Evolutionary conservation across 2,113 vertebrate genomes (phyloP).

Genomic region (Zosterops pallidus): DNA sequence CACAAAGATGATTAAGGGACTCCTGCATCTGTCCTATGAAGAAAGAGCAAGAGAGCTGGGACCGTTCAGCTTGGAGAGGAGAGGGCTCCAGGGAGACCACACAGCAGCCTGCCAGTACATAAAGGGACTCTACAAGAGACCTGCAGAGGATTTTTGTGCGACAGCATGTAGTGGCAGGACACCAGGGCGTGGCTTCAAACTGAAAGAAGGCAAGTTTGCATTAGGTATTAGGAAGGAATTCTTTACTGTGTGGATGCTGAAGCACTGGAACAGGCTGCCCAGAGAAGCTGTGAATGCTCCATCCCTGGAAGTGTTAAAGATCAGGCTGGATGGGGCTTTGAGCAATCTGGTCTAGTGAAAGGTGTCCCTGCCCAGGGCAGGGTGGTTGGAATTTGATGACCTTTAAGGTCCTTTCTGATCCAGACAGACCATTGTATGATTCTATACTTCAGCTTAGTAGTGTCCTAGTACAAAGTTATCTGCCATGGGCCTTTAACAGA

Average conservation of each 20-base stretch:
- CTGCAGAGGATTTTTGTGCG: neutral
- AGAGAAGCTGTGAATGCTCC: neutral
- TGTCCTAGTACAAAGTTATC: neutral
- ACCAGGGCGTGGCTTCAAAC: neutral
- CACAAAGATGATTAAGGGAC: neutral
- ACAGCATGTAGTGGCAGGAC: fast-evolving
- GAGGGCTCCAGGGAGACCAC: neutral
- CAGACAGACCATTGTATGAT: neutral
- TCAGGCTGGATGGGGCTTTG: neutral
- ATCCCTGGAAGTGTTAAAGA: neutral
- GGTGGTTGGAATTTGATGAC: neutral
- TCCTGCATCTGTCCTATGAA: neutral
- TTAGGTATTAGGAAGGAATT: neutral
- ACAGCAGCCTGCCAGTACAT: fast-evolving
- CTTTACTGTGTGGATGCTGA: neutral
- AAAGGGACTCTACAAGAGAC: neutral
- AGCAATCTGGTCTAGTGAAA: neutral
- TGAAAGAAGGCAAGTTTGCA: neutral
- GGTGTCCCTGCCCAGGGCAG: fast-evolving
- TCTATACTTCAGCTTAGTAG: neutral
- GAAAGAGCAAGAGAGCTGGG: neutral
- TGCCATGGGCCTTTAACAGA: neutral
- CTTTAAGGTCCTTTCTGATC: neutral
- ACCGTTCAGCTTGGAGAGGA: neutral
- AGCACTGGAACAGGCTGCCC: neutral